A percentile compares a stretch with the other conserved stretches of the same genome.
These are phyloP conservation scores for Cacatua alba DNA, from an alignment of 2,113 vertebrate genomes.

Conservation along the genomic window DNA sequence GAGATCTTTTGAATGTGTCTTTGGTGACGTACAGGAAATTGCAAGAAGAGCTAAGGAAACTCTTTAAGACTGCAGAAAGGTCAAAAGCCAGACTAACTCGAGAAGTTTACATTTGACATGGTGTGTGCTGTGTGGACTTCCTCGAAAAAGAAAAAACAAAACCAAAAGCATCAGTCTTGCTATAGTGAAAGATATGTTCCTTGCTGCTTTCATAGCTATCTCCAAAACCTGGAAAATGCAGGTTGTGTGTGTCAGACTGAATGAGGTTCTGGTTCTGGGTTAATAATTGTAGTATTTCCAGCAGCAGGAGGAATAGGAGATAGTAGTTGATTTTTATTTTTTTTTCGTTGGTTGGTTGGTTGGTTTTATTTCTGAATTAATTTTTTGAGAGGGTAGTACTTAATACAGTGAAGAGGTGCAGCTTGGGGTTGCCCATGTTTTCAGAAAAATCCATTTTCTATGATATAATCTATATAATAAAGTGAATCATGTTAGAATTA, in stretches of 20 bases:
- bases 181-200: neutral
- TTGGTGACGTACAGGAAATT: neutral
- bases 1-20: neutral
- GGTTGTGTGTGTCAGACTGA: neutral
- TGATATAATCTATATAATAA: too few species aligned
- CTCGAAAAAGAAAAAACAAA: neutral
- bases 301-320: neutral
- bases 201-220: neutral
- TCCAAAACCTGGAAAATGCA: neutral
- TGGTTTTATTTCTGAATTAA: too few species aligned
- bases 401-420: too few species aligned
- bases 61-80: conserved; percentile 27
- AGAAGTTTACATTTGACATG: neutral
- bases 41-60: neutral
- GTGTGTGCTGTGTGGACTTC: neutral
- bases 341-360: too few species aligned
- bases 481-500: too few species aligned
- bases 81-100: conserved; percentile 40
- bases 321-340: neutral
- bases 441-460: too few species aligned
- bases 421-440: too few species aligned
- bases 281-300: neutral
- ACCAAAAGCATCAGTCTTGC: neutral
- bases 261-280: neutral
- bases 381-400: too few species aligned